Conservation (phyloP, 2,113 vertebrate genomes). For the Gila orcuttii region DNA sequence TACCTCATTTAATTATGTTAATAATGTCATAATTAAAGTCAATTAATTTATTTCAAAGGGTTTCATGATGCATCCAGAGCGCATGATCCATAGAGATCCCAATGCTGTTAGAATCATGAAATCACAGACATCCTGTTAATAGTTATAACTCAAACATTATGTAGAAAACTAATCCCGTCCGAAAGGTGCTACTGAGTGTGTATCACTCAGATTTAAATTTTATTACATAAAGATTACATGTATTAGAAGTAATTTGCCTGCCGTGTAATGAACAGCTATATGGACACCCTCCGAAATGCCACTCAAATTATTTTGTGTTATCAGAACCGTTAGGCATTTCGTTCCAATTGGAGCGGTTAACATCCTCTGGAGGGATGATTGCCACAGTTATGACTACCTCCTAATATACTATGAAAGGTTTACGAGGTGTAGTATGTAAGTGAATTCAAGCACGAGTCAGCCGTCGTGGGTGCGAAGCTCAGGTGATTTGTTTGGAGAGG, state of each 20-base stretch:
- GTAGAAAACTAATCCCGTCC: neutral
- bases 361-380: conserved; percentile 7
- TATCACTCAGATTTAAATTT: neutral
- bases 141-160: neutral
- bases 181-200: neutral
- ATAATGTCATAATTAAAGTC: neutral
- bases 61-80: neutral
- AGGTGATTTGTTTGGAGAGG: conserved; percentile 46
- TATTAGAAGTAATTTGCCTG: conserved; percentile 17
- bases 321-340: conserved; percentile 26
- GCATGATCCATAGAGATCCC: neutral
- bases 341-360: conserved; percentile 12
- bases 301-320: conserved; percentile 34
- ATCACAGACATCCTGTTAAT: neutral
- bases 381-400: conserved; percentile 36
- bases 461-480: neutral
- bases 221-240: conserved; percentile 17
- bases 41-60: no score
- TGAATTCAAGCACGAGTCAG: conserved; percentile 32
- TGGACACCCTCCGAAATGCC: conserved; percentile 8
- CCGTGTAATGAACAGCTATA: conserved; percentile 31
- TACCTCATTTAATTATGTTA: neutral
- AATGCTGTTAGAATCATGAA: neutral
- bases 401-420: conserved; percentile 39
- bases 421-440: conserved; percentile 29